A percentile compares a stretch with the other conserved stretches of the same genome.
phyloP scores from a whole-genome alignment of 2,888 invertebrate genomes.

The Caenorhabditis sulstoni region DNA sequence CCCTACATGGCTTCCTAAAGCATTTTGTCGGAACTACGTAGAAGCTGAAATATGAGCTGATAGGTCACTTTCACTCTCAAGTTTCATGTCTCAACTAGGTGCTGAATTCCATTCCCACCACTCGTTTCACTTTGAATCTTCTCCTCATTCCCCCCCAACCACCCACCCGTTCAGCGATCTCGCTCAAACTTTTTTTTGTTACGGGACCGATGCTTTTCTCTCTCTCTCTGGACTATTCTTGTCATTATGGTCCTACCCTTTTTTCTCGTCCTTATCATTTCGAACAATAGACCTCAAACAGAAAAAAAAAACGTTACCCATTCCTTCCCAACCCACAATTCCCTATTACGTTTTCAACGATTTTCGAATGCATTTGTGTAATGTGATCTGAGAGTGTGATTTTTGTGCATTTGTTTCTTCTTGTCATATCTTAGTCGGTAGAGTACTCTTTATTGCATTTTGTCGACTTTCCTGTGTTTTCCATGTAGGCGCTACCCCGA shows the following conservation, averaged over 20 bases:
- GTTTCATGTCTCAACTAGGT: conserved; percentile 12
- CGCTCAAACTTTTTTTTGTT: conserved; percentile 26
- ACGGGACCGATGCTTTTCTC: conserved; percentile 28
- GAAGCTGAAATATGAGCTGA: conserved; percentile 34
- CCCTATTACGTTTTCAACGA: no score
- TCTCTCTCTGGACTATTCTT: not conserved
- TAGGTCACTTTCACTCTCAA: not conserved
- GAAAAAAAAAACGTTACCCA: not conserved
- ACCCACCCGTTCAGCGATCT: conserved; percentile 31
- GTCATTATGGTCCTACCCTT: not conserved
- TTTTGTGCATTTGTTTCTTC: conserved; percentile 34
- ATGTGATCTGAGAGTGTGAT: conserved; percentile 19
- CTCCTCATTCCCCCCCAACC: no score
- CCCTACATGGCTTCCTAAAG: conserved; percentile 31
- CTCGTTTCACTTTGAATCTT: no score
- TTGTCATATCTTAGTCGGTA: conserved; percentile 14
- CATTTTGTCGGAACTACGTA: not conserved
- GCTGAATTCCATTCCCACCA: not conserved
- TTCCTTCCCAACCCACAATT: conserved; percentile 22
- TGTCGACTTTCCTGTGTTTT: not conserved
- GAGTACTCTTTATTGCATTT: not conserved
- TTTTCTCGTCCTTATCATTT: not conserved
- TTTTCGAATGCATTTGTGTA: no score
- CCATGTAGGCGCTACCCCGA: not conserved
- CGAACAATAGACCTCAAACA: not conserved